phyloP scores from a whole-genome alignment of 2,797 vertebrate genomes.

The Notolepis coatsorum region DNA sequence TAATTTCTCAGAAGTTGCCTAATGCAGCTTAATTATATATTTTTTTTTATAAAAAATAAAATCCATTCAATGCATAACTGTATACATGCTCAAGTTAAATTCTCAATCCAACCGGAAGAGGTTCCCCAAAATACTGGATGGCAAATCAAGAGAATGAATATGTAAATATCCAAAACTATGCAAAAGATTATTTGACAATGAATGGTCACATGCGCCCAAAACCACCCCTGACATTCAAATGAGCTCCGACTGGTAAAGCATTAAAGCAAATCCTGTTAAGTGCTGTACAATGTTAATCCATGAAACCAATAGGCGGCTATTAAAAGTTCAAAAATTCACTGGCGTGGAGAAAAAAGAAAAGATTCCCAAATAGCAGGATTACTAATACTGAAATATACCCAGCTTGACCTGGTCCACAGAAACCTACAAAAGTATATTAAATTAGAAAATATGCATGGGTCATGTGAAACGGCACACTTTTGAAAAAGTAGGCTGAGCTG shows the following conservation, averaged over 20 bases:
- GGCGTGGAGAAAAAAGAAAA: constrained; percentile 54
- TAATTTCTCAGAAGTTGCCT: too few relatives aligned
- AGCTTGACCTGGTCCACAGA: constrained; percentile 33
- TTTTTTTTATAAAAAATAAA: too few relatives aligned
- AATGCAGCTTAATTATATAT: too few relatives aligned
- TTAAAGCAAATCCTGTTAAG: constrained; percentile 74
- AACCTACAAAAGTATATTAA: constrained; percentile 36
- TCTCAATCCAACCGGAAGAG: too few relatives aligned
- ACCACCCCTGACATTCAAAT: constrained; percentile 64
- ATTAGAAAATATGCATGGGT: constrained; percentile 20
- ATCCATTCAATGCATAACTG: too few relatives aligned
- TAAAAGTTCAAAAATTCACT: constrained; percentile 70
- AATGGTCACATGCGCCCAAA: constrained; percentile 61
- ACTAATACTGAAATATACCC: constrained; percentile 53
- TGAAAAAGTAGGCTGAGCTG: background rate
- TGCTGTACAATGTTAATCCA: constrained; percentile 74
- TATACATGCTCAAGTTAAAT: too few relatives aligned
- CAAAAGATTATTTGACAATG: constrained; percentile 61
- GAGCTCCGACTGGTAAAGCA: constrained; percentile 63
- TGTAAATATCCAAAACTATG: constrained; percentile 46
- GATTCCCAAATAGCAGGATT: constrained; percentile 72
- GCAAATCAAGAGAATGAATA: constrained; percentile 42
- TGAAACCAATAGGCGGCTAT: constrained; percentile 73
- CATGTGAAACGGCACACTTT: constrained; percentile 1
- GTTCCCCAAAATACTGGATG: constrained; percentile 26